Conservation (phyloP, 64 coral and sea anemone genomes). For the Actinia equina region DNA sequence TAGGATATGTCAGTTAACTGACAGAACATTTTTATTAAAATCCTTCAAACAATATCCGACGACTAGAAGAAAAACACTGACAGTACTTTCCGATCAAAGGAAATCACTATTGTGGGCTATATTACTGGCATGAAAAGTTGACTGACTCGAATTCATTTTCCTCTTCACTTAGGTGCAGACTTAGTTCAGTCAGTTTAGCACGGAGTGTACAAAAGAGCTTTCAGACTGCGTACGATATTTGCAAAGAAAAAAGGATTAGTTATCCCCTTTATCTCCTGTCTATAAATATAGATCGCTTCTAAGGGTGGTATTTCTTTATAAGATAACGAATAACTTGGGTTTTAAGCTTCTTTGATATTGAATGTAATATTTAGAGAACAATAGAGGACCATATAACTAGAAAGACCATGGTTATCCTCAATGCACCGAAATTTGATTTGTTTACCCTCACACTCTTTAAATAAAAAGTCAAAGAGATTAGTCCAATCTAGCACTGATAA, state of each 20-base stretch:
- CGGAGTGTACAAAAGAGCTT: background rate
- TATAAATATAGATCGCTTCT: background rate
- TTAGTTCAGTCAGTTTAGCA: background rate
- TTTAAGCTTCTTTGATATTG: background rate
- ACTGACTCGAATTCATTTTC: background rate
- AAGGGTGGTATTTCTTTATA: background rate
- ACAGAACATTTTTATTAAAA: background rate
- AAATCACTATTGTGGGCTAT: background rate
- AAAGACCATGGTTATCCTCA: background rate
- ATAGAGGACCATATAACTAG: background rate
- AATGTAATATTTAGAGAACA: background rate
- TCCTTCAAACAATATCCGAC: constrained; percentile 1
- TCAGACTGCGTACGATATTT: background rate
- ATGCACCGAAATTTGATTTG: background rate
- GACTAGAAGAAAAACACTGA: background rate
- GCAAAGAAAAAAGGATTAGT: background rate
- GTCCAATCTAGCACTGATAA: background rate
- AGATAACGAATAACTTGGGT: background rate
- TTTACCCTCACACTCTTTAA: background rate
- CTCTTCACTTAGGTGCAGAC: background rate
- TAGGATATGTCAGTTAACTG: background rate
- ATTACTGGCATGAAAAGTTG: background rate
- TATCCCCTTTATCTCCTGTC: background rate
- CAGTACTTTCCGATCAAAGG: background rate
- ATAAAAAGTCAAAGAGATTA: background rate